These are phyloP conservation scores for Stegostoma tigrinum DNA, from an alignment of 2,113 vertebrate species.

Conservation along the genomic window DNA sequence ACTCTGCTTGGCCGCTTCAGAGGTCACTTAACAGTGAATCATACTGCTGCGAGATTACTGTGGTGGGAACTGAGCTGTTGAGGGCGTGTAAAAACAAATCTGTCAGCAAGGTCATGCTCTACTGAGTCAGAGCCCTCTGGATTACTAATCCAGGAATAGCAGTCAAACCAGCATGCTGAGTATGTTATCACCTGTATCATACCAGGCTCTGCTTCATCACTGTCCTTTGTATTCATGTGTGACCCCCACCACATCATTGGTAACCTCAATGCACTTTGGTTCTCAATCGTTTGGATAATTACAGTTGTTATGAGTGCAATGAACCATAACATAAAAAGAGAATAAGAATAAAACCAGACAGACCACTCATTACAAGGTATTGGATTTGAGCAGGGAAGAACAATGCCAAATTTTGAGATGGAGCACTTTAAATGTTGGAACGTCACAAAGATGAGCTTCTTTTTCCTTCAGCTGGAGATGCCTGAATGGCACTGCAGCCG, in stretches of 20 bases:
- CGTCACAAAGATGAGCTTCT: too few species aligned
- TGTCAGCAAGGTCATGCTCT: too few species aligned
- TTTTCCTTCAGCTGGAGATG: too few species aligned
- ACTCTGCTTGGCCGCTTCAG: background rate
- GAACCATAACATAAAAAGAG: background rate
- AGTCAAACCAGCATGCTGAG: background rate
- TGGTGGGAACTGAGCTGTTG: too few species aligned
- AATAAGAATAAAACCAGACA: background rate
- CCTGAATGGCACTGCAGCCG: too few species aligned
- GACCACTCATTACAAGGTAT: background rate
- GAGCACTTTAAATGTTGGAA: too few species aligned
- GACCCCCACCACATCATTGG: background rate
- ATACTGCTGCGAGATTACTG: background rate
- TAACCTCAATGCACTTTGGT: too few species aligned
- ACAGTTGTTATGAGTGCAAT: background rate
- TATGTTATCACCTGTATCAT: background rate
- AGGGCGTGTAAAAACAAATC: too few species aligned
- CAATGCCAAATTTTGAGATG: too few species aligned
- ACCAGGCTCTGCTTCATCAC: background rate
- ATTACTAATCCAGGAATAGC: background rate
- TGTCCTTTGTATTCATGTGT: background rate
- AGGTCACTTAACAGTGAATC: background rate
- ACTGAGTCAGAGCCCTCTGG: background rate
- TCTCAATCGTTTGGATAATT: background rate
- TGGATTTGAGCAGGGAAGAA: background rate